phyloP scores from a whole-genome alignment of 2,888 invertebrate genomes.

The Carabus problematicus region DNA sequence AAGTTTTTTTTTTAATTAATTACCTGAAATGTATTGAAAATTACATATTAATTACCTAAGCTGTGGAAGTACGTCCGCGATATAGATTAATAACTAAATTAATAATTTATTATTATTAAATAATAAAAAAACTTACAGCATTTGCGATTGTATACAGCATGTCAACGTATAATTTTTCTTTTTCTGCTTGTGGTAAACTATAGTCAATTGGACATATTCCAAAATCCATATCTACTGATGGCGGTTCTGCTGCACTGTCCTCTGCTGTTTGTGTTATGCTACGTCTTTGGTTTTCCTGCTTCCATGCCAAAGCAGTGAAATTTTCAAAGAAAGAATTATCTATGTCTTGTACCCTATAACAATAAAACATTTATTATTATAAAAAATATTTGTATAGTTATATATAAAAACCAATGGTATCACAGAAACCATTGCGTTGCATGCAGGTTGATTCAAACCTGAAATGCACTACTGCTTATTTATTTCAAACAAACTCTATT shows the following conservation, averaged over 20 bases:
- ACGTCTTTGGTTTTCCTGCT: conserved; percentile 86
- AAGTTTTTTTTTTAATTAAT: no score
- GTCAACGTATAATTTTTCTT: conserved; percentile 84
- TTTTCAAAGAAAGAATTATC: conserved; percentile 95
- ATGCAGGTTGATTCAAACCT: no score
- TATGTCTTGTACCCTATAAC: conserved; percentile 86
- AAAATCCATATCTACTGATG: conserved; percentile 58
- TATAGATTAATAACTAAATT: not conserved
- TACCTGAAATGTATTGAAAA: no score
- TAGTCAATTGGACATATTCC: conserved; percentile 57
- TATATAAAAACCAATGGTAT: no score
- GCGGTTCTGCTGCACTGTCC: conserved; percentile 67
- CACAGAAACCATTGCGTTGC: no score
- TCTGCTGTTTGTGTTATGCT: conserved; percentile 78
- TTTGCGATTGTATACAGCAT: conserved; percentile 96
- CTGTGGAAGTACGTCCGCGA: no score
- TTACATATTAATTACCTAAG: no score
- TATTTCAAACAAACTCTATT: no score
- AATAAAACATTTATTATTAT: not conserved
- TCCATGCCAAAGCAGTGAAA: conserved; percentile 91
- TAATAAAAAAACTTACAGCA: conserved; percentile 70
- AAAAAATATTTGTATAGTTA: no score
- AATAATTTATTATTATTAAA: not conserved
- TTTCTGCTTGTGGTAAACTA: conserved; percentile 58
- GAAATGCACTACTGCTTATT: no score